Base-by-base conservation (phyloP, 2,888 invertebrate genomes). In the Ceramica pisi region DNA sequence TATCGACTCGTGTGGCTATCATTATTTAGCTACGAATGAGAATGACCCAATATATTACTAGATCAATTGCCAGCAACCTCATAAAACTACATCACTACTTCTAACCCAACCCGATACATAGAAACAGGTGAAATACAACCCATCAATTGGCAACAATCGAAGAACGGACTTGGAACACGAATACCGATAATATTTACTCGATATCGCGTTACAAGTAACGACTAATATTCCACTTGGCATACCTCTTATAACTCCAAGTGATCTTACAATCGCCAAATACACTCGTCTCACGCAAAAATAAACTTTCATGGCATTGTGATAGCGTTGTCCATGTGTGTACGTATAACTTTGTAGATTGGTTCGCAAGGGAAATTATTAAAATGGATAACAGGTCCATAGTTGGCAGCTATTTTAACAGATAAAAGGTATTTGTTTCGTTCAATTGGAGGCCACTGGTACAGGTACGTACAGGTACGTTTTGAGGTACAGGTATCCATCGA, bases 351-450 rank as follows among this genome's bases (percentile, higher is more conserved):
- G 60, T n/a, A 64, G 67, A 79, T 81, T 82, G 66, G 86, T 85
- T 84, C 91, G 86, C 91, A 68, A 74, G 91, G 91, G 91, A 91
- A 91, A 91, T 91, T 91, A 91, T 90, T 90, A 86, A 89, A 90
- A 90, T 90, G 87, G 86, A 87, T 88, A 90, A 85, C 84, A 87
- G 73, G 80, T 69, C 78, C 75, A 85, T 87, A 89, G 87, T 91
- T 91, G 90, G 89, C 90, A 90, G 90, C 86, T 87, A 91, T 91
- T 91, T 89, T 88, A 90, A 86, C 86, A 88, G 89, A 89, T 89
- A 90, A 91, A 90, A 86, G 90, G 82, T 89, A 89, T 90, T 90
- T 89, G 89, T 90, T 85, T 86, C 75, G 87, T 88, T 88, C 86
- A 85, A 88, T 89, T 89, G 86, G 77, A 84, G 81, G 73, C 79